phyloP scores from a whole-genome alignment of 2,113 vertebrate genomes.

The Pseudorasbora parva region DNA sequence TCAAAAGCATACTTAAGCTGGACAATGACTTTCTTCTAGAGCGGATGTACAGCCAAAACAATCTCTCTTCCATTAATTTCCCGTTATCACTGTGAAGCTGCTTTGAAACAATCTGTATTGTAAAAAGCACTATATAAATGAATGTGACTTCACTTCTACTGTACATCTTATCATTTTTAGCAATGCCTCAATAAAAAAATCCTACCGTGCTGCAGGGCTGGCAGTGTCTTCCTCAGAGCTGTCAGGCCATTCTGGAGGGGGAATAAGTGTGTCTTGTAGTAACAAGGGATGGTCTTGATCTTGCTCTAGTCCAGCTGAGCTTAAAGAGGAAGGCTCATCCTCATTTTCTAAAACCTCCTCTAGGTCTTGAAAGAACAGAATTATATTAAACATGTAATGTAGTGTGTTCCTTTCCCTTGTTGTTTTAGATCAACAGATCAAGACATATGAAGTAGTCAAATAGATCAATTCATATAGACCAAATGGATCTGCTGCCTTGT shows the following conservation, averaged over 20 bases:
- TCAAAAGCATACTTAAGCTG: too few species aligned
- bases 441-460: not conserved
- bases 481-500: not conserved
- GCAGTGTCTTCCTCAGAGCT: slow-evolving; percentile 60
- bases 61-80: too few species aligned
- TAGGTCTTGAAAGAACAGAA: slow-evolving; percentile 63
- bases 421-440: not conserved
- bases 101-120: too few species aligned
- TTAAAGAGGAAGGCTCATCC: slow-evolving; percentile 17
- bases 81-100: not conserved
- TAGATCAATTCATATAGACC: not conserved
- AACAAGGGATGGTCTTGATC: slow-evolving; percentile 59
- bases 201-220: slow-evolving; percentile 29
- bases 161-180: not conserved
- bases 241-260: slow-evolving; percentile 73
- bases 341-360: slow-evolving; percentile 72
- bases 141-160: not conserved
- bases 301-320: slow-evolving; percentile 21
- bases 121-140: too few species aligned
- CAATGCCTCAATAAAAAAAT: not conserved
- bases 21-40: too few species aligned
- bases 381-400: not conserved
- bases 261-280: slow-evolving; percentile 62
- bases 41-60: too few species aligned
- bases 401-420: not conserved